Evolutionary conservation across 2,888 invertebrate species (phyloP).

Genomic region (Plagodis pulveraria): DNA sequence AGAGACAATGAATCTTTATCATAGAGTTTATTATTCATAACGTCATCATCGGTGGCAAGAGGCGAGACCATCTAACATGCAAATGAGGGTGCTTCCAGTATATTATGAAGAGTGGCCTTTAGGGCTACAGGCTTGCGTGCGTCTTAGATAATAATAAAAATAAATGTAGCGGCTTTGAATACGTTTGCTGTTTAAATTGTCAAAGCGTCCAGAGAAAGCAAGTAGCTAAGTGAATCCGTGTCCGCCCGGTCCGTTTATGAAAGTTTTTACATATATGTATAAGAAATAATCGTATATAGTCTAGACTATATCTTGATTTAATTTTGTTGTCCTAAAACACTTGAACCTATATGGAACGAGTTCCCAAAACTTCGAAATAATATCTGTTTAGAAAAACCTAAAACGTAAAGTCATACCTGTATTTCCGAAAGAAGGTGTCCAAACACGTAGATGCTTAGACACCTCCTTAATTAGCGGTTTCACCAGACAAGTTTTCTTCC

Average conservation of each 20-base stretch:
- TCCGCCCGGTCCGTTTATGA: not conserved
- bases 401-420: too few species aligned
- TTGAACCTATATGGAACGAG: too few species aligned
- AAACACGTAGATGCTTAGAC: too few species aligned
- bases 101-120: conserved; percentile 28
- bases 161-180: conserved; percentile 14
- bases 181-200: conserved; percentile 3
- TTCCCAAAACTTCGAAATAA: too few species aligned
- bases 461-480: too few species aligned
- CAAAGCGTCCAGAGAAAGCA: not conserved
- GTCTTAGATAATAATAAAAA: conserved; percentile 21
- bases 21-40: conserved; percentile 46
- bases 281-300: too few species aligned
- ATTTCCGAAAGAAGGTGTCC: too few species aligned
- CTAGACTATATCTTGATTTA: too few species aligned
- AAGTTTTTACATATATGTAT: too few species aligned
- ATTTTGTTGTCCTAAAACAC: too few species aligned
- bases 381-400: too few species aligned
- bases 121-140: conserved; percentile 12
- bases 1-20: conserved; percentile 46
- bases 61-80: conserved; percentile 44
- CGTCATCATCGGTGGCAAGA: conserved; percentile 35
- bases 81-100: conserved; percentile 48
- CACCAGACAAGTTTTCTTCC: too few species aligned
- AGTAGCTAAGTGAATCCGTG: not conserved